Conservation (phyloP, 2,797 vertebrate genomes). For the Liparis tanakae region DNA sequence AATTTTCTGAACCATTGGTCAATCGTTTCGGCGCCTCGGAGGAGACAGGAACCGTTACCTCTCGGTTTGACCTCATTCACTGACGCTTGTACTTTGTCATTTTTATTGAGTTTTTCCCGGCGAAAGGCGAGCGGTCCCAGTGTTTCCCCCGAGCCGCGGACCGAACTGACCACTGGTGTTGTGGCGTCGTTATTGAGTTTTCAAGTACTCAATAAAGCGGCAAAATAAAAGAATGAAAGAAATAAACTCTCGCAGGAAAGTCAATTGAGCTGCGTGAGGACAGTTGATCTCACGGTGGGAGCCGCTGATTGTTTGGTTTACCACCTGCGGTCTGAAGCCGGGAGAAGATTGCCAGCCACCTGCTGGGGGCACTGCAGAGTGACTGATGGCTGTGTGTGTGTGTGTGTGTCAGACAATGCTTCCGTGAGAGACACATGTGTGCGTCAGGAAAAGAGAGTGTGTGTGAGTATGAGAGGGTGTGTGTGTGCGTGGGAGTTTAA, state of each 20-base stretch:
- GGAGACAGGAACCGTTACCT: background rate
- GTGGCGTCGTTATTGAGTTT: constrained; percentile 31
- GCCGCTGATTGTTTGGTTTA: constrained; percentile 77
- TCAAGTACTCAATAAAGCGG: constrained; percentile 22
- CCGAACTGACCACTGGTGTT: constrained; percentile 32
- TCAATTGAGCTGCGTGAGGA: constrained; percentile 58
- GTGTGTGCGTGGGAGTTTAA: constrained; percentile 3
- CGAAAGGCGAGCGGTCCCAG: background rate
- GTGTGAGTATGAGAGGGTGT: constrained; percentile 15
- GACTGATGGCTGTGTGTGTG: constrained; percentile 54
- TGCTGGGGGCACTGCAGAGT: constrained; percentile 50
- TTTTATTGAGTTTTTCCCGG: constrained; percentile 4
- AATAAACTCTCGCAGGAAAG: constrained; percentile 38
- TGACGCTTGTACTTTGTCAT: background rate
- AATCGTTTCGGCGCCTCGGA: background rate
- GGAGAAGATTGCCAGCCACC: constrained; percentile 65
- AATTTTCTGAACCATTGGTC: background rate
- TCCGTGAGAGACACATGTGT: background rate
- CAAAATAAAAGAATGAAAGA: background rate
- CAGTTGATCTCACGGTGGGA: constrained; percentile 64
- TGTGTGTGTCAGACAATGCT: constrained; percentile 9
- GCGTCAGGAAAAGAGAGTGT: background rate
- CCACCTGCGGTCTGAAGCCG: constrained; percentile 68
- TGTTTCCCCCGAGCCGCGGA: constrained; percentile 19
- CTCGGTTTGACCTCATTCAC: constrained; percentile 16